Evolutionary conservation across 92 coral and sea anemone genomes (phyloP), one percentile per base, ranked within the genome.

Genomic region (Paramuricea clavata): DNA sequence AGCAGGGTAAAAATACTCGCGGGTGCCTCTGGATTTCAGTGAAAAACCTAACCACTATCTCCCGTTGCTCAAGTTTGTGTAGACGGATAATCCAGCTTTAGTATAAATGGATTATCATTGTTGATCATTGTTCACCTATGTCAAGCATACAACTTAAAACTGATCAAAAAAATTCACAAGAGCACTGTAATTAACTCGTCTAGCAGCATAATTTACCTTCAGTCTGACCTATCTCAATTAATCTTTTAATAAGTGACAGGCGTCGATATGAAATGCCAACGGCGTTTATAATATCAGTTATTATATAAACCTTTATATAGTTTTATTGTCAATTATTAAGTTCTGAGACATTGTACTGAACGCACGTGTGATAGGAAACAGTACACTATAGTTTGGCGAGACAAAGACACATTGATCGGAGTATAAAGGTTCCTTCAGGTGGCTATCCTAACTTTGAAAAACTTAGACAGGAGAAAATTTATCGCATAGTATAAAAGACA

Each of bases 391-490:
- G 62, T 21, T 6, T 5, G 62, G 4, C 62, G 17, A 54, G 62
- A 54, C 62, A 54, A 54, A 54, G 62, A 4, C 62, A 54, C 13
- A 47, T 47, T 19, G 22, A 39, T 39, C 5, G 23, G 62, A 23
- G 10, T 11, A 13, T 65, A 65, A 65, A 65, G 21, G 72, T n/a
- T 27, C 72, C 23, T 56, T 56, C 64, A 65, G 72, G 72, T 65
- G 72, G 35, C 72, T 65, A 5, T 30, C 72, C 72, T 65, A 16
- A 65, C 72, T 28, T 65, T 65, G 11, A 65, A 31, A 19, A 65
- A 65, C 36, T 26, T 23, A 56, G 25, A 16, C 64, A 17, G 10
- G 68, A 11, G 30, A 22, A 22, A 5, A 7, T 25, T 26, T 60
- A 60, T 60, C 30, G 15, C 32, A 28, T 52, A n/a, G n/a, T n/a